phyloP scores from a whole-genome alignment of 2,797 vertebrate species.

The Chromobotia macracanthus region DNA sequence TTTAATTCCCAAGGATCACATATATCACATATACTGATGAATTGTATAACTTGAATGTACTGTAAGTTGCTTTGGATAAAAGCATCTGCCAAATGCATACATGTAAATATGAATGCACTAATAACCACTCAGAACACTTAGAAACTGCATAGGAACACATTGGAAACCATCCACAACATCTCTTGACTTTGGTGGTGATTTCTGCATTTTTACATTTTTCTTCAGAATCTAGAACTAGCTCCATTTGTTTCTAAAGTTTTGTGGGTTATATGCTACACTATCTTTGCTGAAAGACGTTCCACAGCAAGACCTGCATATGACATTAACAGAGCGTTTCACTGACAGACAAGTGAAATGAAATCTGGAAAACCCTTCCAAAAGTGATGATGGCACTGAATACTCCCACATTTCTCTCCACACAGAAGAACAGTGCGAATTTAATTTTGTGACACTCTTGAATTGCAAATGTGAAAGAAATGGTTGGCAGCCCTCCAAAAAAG shows the following conservation, averaged over 20 bases:
- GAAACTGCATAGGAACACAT: not conserved
- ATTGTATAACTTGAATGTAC: too few relatives aligned
- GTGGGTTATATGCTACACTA: conserved; percentile 3
- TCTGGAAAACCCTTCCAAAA: conserved; percentile 54
- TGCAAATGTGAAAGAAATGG: conserved; percentile 61
- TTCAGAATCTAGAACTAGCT: not conserved
- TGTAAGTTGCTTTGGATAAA: too few relatives aligned
- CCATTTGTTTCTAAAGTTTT: not conserved
- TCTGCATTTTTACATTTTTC: not conserved
- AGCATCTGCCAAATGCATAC: too few relatives aligned
- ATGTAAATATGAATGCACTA: too few relatives aligned
- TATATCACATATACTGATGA: too few relatives aligned
- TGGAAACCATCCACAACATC: not conserved
- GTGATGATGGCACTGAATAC: conserved; percentile 59
- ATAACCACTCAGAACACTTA: not conserved
- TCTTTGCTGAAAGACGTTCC: not conserved
- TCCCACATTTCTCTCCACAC: conserved; percentile 54
- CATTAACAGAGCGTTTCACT: conserved; percentile 50
- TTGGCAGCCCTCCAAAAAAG: conserved; percentile 60
- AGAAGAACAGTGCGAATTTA: conserved; percentile 56
- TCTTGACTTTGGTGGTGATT: not conserved
- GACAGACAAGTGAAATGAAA: conserved; percentile 56
- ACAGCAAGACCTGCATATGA: conserved; percentile 28
- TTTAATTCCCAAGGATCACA: too few relatives aligned
- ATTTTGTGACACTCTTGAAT: conserved; percentile 65